These are phyloP conservation scores for Geodia barretti DNA, from an alignment of 37 sponge, comb jelly and placozoan genomes.

Conservation along the genomic window DNA sequence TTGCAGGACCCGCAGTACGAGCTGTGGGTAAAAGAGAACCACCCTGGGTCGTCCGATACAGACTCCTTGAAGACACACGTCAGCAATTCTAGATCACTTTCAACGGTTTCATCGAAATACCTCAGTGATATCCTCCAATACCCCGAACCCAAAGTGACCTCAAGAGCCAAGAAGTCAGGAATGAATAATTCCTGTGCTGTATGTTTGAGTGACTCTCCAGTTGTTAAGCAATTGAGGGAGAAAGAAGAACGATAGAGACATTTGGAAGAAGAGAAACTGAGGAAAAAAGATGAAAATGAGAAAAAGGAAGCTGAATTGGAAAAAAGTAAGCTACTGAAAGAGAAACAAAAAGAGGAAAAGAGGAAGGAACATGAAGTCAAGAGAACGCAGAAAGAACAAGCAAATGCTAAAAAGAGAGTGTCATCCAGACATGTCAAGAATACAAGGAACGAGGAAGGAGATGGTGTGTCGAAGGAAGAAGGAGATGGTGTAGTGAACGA, in stretches of 20 bases:
- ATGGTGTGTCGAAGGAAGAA: too few species aligned
- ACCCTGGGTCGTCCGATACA: too few species aligned
- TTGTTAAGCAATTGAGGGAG: conserved; percentile 23
- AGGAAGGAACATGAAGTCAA: too few species aligned
- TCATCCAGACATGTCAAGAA: too few species aligned
- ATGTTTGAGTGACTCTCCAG: conserved; percentile 43
- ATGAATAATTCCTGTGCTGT: conserved; percentile 23
- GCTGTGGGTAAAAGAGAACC: conserved; percentile 31
- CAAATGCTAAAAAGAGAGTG: too few species aligned
- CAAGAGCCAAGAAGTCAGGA: conserved; percentile 11
- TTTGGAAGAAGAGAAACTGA: background rate
- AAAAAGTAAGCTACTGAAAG: background rate
- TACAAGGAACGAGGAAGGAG: too few species aligned
- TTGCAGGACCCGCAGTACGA: conserved; percentile 18
- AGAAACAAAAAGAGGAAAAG: background rate
- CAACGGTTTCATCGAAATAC: background rate
- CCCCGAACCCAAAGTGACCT: conserved; percentile 13
- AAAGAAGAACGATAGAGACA: conserved; percentile 2
- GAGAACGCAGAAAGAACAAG: too few species aligned
- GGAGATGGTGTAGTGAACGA: too few species aligned
- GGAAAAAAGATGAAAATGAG: conserved; percentile 3
- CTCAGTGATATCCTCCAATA: too few species aligned
- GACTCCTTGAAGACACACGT: too few species aligned
- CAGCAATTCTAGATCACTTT: too few species aligned
- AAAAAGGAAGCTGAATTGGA: background rate